Conservation (phyloP, 2,888 invertebrate genomes). For the Thera obeliscata region DNA sequence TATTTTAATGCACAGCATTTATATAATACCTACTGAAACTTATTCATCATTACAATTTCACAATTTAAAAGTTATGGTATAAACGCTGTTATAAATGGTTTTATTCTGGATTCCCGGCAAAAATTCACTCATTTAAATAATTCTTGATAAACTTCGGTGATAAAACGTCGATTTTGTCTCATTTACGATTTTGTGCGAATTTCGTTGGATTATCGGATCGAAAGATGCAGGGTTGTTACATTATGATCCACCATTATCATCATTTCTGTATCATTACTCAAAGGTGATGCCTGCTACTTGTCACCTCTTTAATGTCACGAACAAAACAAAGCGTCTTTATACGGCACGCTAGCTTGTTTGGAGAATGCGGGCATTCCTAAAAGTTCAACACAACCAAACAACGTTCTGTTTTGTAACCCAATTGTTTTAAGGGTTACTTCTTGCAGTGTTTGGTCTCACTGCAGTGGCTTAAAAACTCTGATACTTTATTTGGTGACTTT, state of each 20-base stretch:
- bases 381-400: neutral
- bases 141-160: constrained; percentile 45
- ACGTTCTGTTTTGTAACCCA: no score
- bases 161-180: constrained; percentile 42
- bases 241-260: constrained; percentile 8
- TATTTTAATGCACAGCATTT: constrained; percentile 4
- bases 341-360: neutral
- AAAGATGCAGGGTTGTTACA: constrained; percentile 16
- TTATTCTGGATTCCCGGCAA: constrained; percentile 33
- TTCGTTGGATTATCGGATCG: constrained; percentile 38
- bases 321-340: neutral
- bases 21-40: neutral
- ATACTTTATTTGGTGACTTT: no score
- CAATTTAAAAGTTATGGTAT: constrained; percentile 11
- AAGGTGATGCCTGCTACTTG: neutral
- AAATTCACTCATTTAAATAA: constrained; percentile 43
- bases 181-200: constrained; percentile 42
- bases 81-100: constrained; percentile 11
- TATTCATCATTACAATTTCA: constrained; percentile 10
- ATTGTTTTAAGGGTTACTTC: no score
- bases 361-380: neutral
- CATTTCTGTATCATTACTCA: neutral
- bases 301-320: neutral
- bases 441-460: no score
- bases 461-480: no score